Conservation (phyloP, 2,888 invertebrate genomes). For the Chouioia cunea region DNA sequence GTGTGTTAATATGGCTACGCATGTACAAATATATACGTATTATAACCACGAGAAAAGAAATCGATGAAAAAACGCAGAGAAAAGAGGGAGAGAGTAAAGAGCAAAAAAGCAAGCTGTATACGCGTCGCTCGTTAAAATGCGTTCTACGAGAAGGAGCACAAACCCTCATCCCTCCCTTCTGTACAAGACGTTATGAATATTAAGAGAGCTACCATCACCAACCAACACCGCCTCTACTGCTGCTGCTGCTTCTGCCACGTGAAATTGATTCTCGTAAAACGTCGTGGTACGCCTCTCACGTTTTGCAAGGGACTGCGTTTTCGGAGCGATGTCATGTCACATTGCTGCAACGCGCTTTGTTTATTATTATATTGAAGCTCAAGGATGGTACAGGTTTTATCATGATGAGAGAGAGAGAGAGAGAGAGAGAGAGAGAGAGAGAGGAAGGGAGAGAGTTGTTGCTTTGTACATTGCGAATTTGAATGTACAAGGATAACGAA, state of each 20-base stretch:
- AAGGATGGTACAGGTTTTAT: too few relatives aligned
- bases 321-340: constrained; percentile 3
- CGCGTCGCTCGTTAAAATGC: constrained; percentile 58
- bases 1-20: neutral
- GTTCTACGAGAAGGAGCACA: constrained; percentile 46
- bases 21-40: neutral
- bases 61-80: neutral
- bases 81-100: constrained; percentile 5
- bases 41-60: constrained; percentile 1
- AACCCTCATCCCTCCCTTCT: constrained; percentile 1
- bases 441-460: too few relatives aligned
- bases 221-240: neutral
- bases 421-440: too few relatives aligned
- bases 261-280: constrained; percentile 54
- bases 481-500: too few relatives aligned
- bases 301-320: too few relatives aligned
- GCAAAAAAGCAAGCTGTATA: neutral
- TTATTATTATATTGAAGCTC: neutral
- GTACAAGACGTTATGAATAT: constrained; percentile 59
- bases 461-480: too few relatives aligned
- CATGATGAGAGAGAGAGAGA: too few relatives aligned
- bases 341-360: neutral
- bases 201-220: constrained; percentile 50
- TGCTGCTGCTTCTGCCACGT: constrained; percentile 25
- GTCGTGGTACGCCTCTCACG: constrained; percentile 16